Evolutionary conservation across 2,888 invertebrate genomes (phyloP).

Genomic region (Netelia inedita): DNA sequence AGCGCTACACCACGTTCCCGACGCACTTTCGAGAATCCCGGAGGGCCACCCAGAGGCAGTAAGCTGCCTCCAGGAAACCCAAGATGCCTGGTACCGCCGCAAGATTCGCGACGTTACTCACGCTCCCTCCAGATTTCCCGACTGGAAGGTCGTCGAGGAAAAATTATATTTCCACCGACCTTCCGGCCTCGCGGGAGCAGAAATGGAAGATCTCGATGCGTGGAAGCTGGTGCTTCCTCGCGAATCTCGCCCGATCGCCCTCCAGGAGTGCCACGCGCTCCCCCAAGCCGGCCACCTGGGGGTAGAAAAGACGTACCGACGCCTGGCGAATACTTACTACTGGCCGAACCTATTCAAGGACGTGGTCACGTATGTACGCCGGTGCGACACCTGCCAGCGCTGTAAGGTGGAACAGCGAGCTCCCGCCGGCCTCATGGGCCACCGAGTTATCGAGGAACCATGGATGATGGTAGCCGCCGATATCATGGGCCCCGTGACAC

Average conservation of each 20-base stretch:
- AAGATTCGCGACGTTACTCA: not conserved
- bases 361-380: not conserved
- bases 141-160: conserved; percentile 1
- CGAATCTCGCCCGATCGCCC: not conserved
- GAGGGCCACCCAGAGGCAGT: conserved; percentile 13
- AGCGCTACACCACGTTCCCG: conserved; percentile 55
- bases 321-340: not conserved
- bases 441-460: conserved; percentile 20
- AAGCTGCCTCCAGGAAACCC: not conserved
- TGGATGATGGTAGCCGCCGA: conserved; percentile 24
- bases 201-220: conserved; percentile 7
- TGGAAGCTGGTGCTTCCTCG: too few relatives aligned
- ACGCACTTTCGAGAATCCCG: conserved; percentile 63
- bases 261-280: not conserved
- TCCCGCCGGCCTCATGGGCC: conserved; percentile 20
- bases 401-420: conserved; percentile 5
- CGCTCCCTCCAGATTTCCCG: conserved; percentile 8
- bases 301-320: conserved; percentile 10
- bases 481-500: not conserved
- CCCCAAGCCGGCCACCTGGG: conserved; percentile 31
- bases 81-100: not conserved
- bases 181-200: not conserved
- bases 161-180: conserved; percentile 15
- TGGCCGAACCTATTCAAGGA: conserved; percentile 1
- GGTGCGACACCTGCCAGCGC: conserved; percentile 27